Evolutionary conservation across 2,888 invertebrate species (phyloP).

Genomic region (Apodemia zela): DNA sequence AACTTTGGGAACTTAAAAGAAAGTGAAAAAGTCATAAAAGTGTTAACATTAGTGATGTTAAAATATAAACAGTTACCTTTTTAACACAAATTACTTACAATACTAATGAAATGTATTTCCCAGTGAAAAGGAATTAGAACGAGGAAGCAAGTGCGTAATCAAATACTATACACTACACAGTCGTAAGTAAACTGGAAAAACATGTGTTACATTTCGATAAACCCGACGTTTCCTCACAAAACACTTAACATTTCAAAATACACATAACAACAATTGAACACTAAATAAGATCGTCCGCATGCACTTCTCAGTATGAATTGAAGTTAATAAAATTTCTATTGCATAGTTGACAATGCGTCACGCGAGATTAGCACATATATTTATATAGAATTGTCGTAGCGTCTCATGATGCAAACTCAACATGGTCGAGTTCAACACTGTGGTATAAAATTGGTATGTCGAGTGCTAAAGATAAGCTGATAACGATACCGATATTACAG

Average conservation of each 20-base stretch:
- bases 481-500: slow-evolving; percentile 67
- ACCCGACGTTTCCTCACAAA: background rate
- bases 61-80: slow-evolving; percentile 13
- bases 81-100: slow-evolving; percentile 2
- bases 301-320: slow-evolving; percentile 28
- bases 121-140: slow-evolving; percentile 7
- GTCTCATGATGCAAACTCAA: slow-evolving; percentile 42
- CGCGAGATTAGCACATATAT: slow-evolving; percentile 33
- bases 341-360: slow-evolving; percentile 34
- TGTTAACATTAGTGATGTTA: background rate
- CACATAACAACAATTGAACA: slow-evolving; percentile 22
- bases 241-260: slow-evolving; percentile 12
- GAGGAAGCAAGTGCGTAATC: background rate
- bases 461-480: slow-evolving; percentile 72
- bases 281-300: slow-evolving; percentile 28
- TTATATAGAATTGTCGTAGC: slow-evolving; percentile 22
- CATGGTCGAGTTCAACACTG: slow-evolving; percentile 54
- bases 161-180: background rate
- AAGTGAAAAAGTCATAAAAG: background rate
- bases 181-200: background rate
- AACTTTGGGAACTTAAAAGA: background rate
- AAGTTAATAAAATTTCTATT: slow-evolving; percentile 36
- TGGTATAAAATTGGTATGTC: slow-evolving; percentile 62
- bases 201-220: slow-evolving; percentile 8
- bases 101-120: background rate